phyloP scores from a whole-genome alignment of 2,113 vertebrate genomes.

The Semnornis frantzii region DNA sequence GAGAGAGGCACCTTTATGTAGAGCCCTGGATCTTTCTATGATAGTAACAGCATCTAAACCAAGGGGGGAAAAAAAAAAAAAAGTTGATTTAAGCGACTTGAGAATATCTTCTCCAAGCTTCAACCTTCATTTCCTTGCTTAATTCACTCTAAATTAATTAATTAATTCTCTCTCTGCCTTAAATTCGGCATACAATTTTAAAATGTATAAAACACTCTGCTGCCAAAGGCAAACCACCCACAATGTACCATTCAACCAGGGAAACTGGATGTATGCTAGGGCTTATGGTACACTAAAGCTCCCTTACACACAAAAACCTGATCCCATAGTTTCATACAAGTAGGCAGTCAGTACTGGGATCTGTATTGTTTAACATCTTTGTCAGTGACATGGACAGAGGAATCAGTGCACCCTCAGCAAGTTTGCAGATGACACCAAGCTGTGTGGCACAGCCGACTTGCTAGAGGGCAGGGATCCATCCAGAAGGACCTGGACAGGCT shows the following conservation, averaged over 20 bases:
- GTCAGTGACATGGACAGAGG: no score
- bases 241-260: not conserved
- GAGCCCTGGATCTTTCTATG: not conserved
- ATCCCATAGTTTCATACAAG: not conserved
- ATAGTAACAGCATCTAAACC: not conserved
- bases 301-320: not conserved
- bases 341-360: not conserved
- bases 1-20: not conserved
- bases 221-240: not conserved
- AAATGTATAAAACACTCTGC: not conserved
- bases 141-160: not conserved
- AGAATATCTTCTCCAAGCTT: not conserved
- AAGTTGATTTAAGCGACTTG: not conserved
- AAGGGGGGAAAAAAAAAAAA: not conserved
- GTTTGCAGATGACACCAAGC: no score
- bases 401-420: no score
- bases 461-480: no score
- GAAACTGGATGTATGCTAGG: accelerated
- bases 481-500: no score
- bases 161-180: not conserved
- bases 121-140: not conserved
- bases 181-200: not conserved
- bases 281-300: not conserved
- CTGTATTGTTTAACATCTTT: no score
- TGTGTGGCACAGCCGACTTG: no score